Conservation (phyloP, 2,113 vertebrate species). For the Pseudonaja textilis region DNA sequence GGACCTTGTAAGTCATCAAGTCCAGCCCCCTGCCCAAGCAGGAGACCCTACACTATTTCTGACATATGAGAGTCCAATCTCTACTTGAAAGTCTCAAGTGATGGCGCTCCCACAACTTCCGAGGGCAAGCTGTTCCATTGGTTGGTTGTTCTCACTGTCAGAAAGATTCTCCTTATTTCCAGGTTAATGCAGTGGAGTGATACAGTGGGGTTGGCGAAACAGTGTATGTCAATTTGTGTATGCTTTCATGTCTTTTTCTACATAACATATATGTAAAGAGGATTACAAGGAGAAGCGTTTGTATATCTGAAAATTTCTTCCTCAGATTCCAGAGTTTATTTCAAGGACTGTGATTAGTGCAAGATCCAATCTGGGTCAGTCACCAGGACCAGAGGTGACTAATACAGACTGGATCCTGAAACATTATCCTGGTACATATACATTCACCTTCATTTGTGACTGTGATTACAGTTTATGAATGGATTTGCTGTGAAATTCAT, state of each 20-base stretch:
- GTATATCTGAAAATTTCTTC: background rate
- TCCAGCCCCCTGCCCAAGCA: no score
- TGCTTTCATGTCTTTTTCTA: background rate
- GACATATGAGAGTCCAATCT: no score
- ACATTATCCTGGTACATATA: background rate
- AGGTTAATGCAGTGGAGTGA: no score
- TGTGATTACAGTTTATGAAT: background rate
- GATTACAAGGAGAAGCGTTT: background rate
- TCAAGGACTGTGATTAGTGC: background rate
- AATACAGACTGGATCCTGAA: background rate
- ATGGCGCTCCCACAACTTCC: no score
- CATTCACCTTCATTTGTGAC: background rate
- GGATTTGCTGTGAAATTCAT: no score
- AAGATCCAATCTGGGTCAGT: background rate
- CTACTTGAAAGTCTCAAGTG: no score
- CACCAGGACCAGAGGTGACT: background rate
- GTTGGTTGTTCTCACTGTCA: no score
- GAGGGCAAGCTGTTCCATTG: no score
- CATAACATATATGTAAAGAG: background rate
- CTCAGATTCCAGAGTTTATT: background rate
- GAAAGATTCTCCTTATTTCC: no score
- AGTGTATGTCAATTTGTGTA: background rate
- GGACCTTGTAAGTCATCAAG: no score
- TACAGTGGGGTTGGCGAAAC: background rate
- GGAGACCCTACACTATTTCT: no score